Evolutionary conservation across 2,888 invertebrate species (phyloP), one percentile per base, ranked within the genome.

Genomic region (Mesochorus sp.): DNA sequence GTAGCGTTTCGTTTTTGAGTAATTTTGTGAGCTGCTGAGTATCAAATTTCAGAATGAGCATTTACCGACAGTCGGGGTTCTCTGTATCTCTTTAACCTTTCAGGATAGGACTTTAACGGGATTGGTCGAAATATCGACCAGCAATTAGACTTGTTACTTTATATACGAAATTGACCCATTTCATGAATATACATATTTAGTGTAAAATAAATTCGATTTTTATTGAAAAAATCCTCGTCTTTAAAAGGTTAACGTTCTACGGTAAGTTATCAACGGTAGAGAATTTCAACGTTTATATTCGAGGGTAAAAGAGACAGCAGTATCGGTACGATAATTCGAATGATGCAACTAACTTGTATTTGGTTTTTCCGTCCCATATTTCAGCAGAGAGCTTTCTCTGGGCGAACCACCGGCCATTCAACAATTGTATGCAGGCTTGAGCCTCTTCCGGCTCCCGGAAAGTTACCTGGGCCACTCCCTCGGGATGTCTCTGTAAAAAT

Each of bases 361-460:
- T 99, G 0, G 97, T 97, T 89, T 96, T 96, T 14, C 99, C 99
- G 92, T 99, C 98, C 97, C 98, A 99, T 80, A 96, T 95, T 88
- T 96, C 95, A 2, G 98, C 99, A 2, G 93, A 94, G 26, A 99
- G 93, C 90, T 95, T 94, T 39, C 97, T 93, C 88, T 97, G 95
- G 5, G 96, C 97, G 92, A 98, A 98, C 94, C 96, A 97, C 39
- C 99, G 93, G 0, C 97, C 96, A 91, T 98, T 96, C 88, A 99
- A 94, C 82, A 97, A 94, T 83, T 94, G 93, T 8, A 99, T 94
- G 57, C 97, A 98, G 72, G 95, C 94, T 91, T 99, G 98, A 0
- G 99, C 98, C 89, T 96, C 96, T 88, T 98, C 98, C 0, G 97
- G 95, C 73, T 95, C 95, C 62, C 95, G 94, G 95, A 98, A 99